Evolutionary conservation across 2,888 invertebrate species (phyloP), one percentile per base, ranked within the genome.

Genomic region (Chromoteleia sp.): DNA sequence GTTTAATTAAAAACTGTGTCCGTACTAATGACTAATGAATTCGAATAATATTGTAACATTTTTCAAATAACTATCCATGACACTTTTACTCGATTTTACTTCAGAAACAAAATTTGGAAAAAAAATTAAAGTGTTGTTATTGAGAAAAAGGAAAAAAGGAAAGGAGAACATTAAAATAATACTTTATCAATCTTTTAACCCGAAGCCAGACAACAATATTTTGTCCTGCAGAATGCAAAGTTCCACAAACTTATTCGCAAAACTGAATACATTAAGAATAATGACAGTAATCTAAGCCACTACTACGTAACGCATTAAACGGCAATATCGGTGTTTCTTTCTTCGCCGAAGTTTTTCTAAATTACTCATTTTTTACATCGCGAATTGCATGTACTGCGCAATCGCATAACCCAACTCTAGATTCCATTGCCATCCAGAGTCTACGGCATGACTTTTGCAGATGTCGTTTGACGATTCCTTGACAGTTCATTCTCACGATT

Each of bases 401-500:
- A 75, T 8, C 56, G 82, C 78, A 21, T 33, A 71, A 59, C 14
- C 56, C 29, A 70, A 70, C 48, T 78, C 67, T 75, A 58, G 71
- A 75, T 71, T 70, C 75, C 77, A 82, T 74, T 75, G 71, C 71
- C 54, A 56, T 7, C 41, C 63, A 75, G 59, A 76, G 54, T 0
- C 65, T 82, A 71, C 65, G 33, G 78, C 74, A 71, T 70, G 70
- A 82, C 82, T 78, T 78, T 82, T 74, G 48, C 65, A 82, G 71
- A 82, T 73, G 67, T 77, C 48, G 65, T 74, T 29, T 75, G 82
- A 79, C 76, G 52, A 76, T 73, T 73, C 45, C 63, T 76, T 76
- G 79, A 82, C 79, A 82, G 79, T 82, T 79, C 75, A 76, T 79
- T 82, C 75, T 82, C 61, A 79, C 82, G 59, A 68, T 82, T 82